These are phyloP conservation scores for Dendropsophus ebraccatus DNA, from an alignment of 2,113 vertebrate genomes.

Conservation along the genomic window DNA sequence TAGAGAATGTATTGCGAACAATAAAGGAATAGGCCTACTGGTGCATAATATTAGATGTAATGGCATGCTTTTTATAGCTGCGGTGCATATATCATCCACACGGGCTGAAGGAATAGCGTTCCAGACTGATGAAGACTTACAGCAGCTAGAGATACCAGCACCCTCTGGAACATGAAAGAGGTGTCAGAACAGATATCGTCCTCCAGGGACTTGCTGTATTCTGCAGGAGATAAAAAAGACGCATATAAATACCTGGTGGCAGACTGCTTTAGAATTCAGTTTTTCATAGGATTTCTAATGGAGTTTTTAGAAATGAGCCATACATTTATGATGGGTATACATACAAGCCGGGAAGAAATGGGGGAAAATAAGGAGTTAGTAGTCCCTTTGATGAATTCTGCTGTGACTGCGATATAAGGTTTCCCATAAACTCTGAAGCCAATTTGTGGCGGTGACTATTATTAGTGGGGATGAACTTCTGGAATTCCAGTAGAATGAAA, in stretches of 20 bases:
- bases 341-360: not conserved
- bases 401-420: not conserved
- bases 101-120: not conserved
- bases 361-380: not conserved
- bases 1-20: not conserved
- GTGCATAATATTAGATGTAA: not conserved
- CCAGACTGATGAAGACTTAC: conserved; percentile 71
- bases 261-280: not conserved
- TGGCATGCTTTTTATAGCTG: not conserved
- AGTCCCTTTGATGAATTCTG: not conserved
- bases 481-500: too few species aligned
- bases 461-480: too few species aligned
- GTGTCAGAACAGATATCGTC: conserved; percentile 88
- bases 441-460: too few species aligned
- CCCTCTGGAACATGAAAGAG: conserved; percentile 88
- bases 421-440: not conserved
- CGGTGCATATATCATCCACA: not conserved
- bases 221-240: conserved; percentile 66
- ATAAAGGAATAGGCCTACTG: not conserved
- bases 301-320: not conserved
- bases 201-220: conserved; percentile 79
- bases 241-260: not conserved
- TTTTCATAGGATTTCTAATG: too few species aligned
- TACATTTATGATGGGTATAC: not conserved
- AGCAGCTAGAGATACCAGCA: conserved; percentile 88